phyloP scores from a whole-genome alignment of 2,113 vertebrate genomes.

The Mobula hypostoma region DNA sequence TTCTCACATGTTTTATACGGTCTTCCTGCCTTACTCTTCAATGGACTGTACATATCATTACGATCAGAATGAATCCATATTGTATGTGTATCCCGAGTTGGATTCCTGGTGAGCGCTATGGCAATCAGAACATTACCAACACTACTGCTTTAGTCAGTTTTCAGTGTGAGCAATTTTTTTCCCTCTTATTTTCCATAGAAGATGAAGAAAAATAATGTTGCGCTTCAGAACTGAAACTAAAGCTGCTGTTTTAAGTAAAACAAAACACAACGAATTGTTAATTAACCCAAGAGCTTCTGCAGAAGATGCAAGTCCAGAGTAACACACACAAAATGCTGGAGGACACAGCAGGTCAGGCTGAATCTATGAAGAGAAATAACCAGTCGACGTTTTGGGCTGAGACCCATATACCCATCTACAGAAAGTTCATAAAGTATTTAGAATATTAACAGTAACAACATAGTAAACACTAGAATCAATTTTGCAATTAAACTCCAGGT shows the following conservation, averaged over 20 bases:
- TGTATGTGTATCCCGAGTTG: not conserved
- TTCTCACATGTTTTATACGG: not conserved
- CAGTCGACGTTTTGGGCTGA: no score
- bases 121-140: not conserved
- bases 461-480: not conserved
- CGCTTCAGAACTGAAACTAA: not conserved
- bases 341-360: no score
- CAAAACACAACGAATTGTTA: not conserved
- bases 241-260: not conserved
- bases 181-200: not conserved
- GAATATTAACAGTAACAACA: not conserved
- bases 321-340: no score
- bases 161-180: not conserved
- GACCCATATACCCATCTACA: no score
- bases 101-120: not conserved
- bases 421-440: not conserved
- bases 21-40: not conserved
- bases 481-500: not conserved
- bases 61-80: not conserved
- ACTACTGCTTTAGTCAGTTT: not conserved
- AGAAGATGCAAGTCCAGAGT: no score
- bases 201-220: not conserved
- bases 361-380: no score
- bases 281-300: not conserved
- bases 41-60: not conserved